Evolutionary conservation across 2,113 vertebrate species (phyloP).

Genomic region (Neolamprologus kungweensis): DNA sequence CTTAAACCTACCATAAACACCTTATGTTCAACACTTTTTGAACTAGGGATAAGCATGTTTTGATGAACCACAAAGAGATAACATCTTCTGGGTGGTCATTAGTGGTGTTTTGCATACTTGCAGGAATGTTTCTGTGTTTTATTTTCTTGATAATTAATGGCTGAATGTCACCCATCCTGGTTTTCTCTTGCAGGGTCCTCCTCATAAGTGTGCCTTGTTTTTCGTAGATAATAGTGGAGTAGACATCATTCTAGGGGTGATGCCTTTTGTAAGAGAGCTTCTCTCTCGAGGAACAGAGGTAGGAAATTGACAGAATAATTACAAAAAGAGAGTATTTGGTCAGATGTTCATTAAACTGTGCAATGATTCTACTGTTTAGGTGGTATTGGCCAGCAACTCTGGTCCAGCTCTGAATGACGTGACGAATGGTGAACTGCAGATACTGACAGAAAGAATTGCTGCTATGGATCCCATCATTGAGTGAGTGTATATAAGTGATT

Average conservation of each 20-base stretch:
- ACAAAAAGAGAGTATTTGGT: neutral
- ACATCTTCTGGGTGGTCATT: neutral
- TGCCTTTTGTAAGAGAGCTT: slow-evolving; percentile 98
- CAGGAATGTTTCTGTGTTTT: neutral
- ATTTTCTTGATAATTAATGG: neutral
- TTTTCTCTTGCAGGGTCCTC: slow-evolving; percentile 93
- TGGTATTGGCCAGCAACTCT: slow-evolving; percentile 95
- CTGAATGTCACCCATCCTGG: slow-evolving; percentile 66
- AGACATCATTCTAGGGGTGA: slow-evolving; percentile 98
- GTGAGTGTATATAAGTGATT: slow-evolving; percentile 55
- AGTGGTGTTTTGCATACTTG: neutral
- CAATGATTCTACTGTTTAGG: slow-evolving; percentile 55
- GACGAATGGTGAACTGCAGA: slow-evolving; percentile 88
- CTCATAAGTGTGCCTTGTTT: slow-evolving; percentile 99
- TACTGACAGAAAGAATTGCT: slow-evolving; percentile 84
- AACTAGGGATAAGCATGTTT: neutral
- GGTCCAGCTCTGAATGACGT: slow-evolving; percentile 93
- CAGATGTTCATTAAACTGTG: neutral
- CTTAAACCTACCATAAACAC: neutral
- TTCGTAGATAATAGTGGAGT: slow-evolving; percentile 99
- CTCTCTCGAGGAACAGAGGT: slow-evolving; percentile 96
- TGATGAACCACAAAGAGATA: neutral
- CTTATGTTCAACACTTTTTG: neutral
- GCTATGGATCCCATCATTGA: slow-evolving; percentile 85
- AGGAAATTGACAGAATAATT: neutral